Percentiles rank a stretch among this genome's conserved stretches.
phyloP scores from a whole-genome alignment of 2,113 vertebrate genomes.

The Phylloscopus trochilus region DNA sequence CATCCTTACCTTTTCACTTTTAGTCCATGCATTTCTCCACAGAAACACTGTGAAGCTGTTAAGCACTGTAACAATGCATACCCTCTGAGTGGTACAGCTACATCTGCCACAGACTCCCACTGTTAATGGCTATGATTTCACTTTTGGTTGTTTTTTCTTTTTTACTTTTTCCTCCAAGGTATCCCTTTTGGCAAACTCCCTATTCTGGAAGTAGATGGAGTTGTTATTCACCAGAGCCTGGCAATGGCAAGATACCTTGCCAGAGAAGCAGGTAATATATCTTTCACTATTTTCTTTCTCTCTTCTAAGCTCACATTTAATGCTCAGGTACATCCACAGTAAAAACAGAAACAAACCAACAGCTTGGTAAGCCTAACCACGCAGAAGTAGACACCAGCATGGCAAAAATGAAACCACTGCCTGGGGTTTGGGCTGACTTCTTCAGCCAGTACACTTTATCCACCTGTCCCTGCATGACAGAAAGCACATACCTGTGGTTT shows the following conservation, averaged over 20 bases:
- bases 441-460: neutral
- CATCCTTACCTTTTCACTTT: neutral
- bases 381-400: neutral
- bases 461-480: neutral
- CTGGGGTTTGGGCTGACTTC: neutral
- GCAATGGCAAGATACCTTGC: constrained; percentile 78
- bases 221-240: constrained; percentile 74
- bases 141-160: neutral
- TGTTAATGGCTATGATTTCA: neutral
- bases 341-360: neutral
- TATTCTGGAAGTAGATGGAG: constrained; percentile 74
- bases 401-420: neutral
- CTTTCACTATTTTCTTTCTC: neutral
- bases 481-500: neutral
- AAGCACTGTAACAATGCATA: neutral
- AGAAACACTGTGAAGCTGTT: neutral
- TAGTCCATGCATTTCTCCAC: neutral
- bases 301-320: neutral
- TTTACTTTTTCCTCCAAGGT: constrained; percentile 41
- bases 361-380: neutral
- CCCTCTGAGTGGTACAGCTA: neutral
- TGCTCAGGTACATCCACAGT: neutral
- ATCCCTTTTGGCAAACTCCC: constrained; percentile 75
- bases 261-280: constrained; percentile 74
- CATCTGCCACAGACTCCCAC: neutral